Evolutionary conservation across 2,797 vertebrate species (phyloP).

Genomic region (Syngnathus acus): DNA sequence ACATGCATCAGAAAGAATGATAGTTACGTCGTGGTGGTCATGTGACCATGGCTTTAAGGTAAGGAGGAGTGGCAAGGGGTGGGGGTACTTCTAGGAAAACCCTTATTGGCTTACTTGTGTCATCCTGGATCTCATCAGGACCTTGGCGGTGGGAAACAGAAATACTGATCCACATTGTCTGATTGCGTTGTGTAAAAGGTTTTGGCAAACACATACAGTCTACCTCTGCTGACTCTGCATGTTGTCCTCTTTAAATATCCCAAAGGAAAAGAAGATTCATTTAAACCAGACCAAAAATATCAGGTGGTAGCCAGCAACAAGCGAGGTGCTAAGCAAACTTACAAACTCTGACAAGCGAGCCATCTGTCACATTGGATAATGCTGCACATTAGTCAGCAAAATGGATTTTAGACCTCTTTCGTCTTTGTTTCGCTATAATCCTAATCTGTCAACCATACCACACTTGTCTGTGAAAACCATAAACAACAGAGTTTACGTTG

Average conservation of each 20-base stretch:
- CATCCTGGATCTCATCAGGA: conserved; percentile 20
- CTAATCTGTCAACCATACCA: not conserved
- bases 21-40: not conserved
- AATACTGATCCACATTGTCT: not conserved
- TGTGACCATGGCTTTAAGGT: conserved; percentile 8
- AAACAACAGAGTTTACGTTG: not conserved
- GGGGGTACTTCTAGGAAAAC: conserved; percentile 10
- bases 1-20: not conserved
- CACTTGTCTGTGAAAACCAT: not conserved
- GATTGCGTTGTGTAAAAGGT: not conserved
- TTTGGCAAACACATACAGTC: not conserved
- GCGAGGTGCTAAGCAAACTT: not conserved
- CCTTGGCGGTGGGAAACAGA: not conserved
- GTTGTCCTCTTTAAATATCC: not conserved
- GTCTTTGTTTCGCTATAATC: not conserved
- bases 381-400: conserved; percentile 5
- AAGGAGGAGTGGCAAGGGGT: not conserved
- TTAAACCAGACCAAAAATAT: not conserved
- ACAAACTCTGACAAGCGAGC: not conserved
- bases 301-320: not conserved
- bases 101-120: conserved; percentile 40
- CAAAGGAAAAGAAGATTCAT: not conserved
- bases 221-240: not conserved
- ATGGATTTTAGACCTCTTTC: conserved; percentile 7
- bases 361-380: conserved; percentile 1